Evolutionary conservation across 2,797 vertebrate genomes (phyloP).

Genomic region (Esox lucius): DNA sequence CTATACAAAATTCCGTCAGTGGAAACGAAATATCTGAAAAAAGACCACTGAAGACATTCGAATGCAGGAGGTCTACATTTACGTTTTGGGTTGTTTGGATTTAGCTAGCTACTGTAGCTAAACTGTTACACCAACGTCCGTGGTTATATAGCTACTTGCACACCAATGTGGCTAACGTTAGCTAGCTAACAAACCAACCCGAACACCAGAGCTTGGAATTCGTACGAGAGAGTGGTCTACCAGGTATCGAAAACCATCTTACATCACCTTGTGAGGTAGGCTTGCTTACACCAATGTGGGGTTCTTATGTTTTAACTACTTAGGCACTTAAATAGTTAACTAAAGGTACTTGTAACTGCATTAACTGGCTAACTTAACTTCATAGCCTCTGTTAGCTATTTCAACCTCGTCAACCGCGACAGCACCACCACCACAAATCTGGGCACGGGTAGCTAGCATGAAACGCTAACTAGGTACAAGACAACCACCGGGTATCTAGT

Average conservation of each 20-base stretch:
- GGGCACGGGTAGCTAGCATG: neutral
- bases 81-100: neutral
- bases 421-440: neutral
- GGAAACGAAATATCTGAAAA: conserved; percentile 3
- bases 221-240: neutral
- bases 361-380: neutral
- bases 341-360: neutral
- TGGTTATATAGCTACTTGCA: neutral
- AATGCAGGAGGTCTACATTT: neutral
- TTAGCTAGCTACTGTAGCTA: neutral
- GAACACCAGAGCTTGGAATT: neutral
- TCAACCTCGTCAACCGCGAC: neutral
- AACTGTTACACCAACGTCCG: neutral
- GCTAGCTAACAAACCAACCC: neutral
- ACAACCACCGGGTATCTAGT: neutral
- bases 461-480: neutral
- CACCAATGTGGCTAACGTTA: neutral
- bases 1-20: neutral
- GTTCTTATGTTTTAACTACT: neutral
- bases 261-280: neutral
- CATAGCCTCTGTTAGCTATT: neutral
- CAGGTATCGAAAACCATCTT: neutral
- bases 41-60: neutral
- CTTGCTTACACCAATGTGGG: neutral
- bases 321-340: neutral